Base-by-base conservation (phyloP, 2,113 vertebrate species). In the Apteryx owenii region DNA sequence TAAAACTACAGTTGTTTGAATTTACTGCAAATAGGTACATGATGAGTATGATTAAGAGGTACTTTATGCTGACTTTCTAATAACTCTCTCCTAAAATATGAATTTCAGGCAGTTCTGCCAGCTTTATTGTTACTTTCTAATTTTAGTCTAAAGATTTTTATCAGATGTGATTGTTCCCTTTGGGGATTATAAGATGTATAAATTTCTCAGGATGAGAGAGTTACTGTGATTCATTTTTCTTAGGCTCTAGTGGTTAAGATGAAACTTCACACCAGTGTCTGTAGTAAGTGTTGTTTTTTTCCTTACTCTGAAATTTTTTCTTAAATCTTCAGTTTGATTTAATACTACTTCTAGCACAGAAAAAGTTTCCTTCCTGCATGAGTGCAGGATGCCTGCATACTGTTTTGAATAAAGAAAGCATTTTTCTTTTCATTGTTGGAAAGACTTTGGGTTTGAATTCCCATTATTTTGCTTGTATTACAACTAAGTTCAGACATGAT, bases 71-170 rank as follows among this genome's bases (percentile, higher is more conserved):
- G 89, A 81, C 87, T 95, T 95, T 75, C 75, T 91, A 92, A 86
- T 96, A 96, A 95, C 31, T 95, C 79, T 93, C 23, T 89, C 38
- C 76, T 91, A 90, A 96, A 94, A 96, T 90, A 93, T 44, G 64
- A 85, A 86, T 93, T 96, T 93, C 80, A 92, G 88, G n/a, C 80
- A 89, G 69, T 93, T 90, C 88, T 96, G 90, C 86, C 81, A 81
- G 69, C 81, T 95, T 97, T 94, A 94, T 94, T 92, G 38, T 93
- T 91, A 80, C 81, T 80, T 95, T 94, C 89, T 96, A 95, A 97
- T 96, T 97, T 95, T 93, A 62, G 73, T 79, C 60, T 90, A 89
- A 97, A 95, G 72, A 97, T 96, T 94, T 96, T 95, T 93, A 92
- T 96, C 88, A 89, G 94, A 86, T 69, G 51, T 0, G 0, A 92